phyloP scores from a whole-genome alignment of 2,888 invertebrate species.

The Ophion obscuratus region DNA sequence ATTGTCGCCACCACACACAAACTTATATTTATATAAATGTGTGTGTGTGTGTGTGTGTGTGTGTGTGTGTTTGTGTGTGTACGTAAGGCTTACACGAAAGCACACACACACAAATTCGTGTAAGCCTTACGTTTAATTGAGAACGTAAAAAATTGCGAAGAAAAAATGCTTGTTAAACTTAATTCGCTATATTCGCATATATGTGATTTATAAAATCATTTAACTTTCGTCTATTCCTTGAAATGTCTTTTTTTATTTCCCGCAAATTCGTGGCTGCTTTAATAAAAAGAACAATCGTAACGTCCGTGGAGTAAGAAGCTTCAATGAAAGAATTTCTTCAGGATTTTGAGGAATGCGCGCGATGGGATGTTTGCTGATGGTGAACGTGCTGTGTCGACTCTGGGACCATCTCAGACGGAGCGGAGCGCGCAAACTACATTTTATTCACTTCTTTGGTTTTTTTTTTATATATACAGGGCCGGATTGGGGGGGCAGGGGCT shows the following conservation, averaged over 20 bases:
- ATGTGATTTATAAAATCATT: constrained; percentile 25
- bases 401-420: constrained; percentile 13
- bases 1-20: constrained; percentile 14
- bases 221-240: constrained; percentile 31
- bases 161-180: constrained; percentile 12
- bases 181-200: background rate
- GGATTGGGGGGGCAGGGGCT: no score
- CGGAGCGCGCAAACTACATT: no score
- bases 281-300: background rate
- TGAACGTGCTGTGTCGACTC: constrained; percentile 12
- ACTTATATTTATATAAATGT: background rate
- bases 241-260: constrained; percentile 17
- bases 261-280: background rate
- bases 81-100: background rate
- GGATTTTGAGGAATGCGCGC: background rate
- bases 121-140: background rate
- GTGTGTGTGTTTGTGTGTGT: background rate
- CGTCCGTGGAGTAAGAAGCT: background rate
- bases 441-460: no score
- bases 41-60: background rate
- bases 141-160: background rate
- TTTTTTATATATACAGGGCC: no score
- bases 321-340: background rate
- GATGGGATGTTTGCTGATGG: constrained; percentile 43
- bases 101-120: no score